Evolutionary conservation across 2,797 vertebrate genomes (phyloP).

Genomic region (Sciurus vulgaris): DNA sequence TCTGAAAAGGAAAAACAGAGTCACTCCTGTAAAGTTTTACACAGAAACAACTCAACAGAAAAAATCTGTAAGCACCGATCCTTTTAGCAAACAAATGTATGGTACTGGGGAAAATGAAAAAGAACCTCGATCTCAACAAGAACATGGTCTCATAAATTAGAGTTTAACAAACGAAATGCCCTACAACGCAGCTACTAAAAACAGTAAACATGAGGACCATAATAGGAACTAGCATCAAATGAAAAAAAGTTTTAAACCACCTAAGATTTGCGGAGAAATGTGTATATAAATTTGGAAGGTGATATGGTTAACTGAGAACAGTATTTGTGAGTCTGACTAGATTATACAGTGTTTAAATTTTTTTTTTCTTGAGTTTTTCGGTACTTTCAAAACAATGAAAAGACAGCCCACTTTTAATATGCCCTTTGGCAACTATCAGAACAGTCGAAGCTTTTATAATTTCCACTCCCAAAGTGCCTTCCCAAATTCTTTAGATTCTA

Average conservation of each 20-base stretch:
- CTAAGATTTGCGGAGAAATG: background rate
- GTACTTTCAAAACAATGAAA: conserved; percentile 93
- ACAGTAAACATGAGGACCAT: background rate
- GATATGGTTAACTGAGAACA: conserved; percentile 95
- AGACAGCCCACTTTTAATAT: conserved; percentile 39
- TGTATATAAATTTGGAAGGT: conserved; percentile 90
- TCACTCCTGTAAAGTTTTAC: conserved; percentile 64
- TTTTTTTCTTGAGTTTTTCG: conserved; percentile 96
- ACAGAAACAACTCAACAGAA: conserved; percentile 26
- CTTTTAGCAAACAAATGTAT: conserved; percentile 35
- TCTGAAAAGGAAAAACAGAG: conserved; percentile 88
- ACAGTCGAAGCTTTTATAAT: background rate
- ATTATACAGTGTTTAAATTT: conserved; percentile 84
- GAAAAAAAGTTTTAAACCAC: background rate
- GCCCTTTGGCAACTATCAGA: conserved; percentile 9
- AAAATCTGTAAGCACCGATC: background rate
- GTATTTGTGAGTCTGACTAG: conserved; percentile 93
- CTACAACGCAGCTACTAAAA: conserved; percentile 25
- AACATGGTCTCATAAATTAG: conserved; percentile 46
- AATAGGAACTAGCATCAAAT: background rate
- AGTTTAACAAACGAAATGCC: background rate
- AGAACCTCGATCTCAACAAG: background rate
- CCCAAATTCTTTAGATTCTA: conserved; percentile 71
- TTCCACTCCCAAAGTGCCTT: conserved; percentile 34
- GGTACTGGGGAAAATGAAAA: background rate